Base-by-base conservation (phyloP, 53 echinoderm and acorn worm genomes). In the Antedon mediterranea region DNA sequence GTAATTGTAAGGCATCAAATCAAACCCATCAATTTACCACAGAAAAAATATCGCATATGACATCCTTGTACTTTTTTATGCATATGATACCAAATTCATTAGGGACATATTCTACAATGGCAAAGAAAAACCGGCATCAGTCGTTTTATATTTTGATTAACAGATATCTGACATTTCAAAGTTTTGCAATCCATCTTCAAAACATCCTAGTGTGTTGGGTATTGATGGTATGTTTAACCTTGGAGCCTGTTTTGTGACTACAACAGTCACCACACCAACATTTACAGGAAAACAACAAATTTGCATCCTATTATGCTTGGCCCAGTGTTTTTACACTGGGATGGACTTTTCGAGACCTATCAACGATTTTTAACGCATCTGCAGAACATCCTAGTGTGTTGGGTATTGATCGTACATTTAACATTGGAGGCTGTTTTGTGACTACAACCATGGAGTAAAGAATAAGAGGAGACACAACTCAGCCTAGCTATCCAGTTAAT, bases 91-190 rank as follows among this genome's bases (percentile, higher is more conserved):
- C 20, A 73, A 34, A 20, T 74, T 74, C 0, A 74, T 81, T 26
- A 81, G 81, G 29, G 80, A 74, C 74, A 74, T 81, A 31, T 29
- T 81, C 73, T 30, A 82, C 82, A 28, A n/a, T n/a, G n/a, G n/a
- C n/a, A 82, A 82, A 29, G 43, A 29, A 0, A 41, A 75, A 0
- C 75, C 75, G 20, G 43, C 82, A 43, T 82, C 75, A 20, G 76
- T 82, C 0, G 74, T 82, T 75, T 75, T 43, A n/a, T 82, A 82
- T 42, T 42, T 75, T 13, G 75, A 75, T 3, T 82, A 82, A 14
- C 42, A 82, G 29, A n/a, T n/a, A n/a, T 76, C 23, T 43, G 75
- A 82, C 33, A 76, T 82, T 26, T 15, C 32, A 41, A 73, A 81
- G 30, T 81, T 81, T 73, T 81, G 81, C 28, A 74, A n/a, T 37